Percentiles rank a stretch among this genome's conserved stretches.
Evolutionary conservation across 1,140 invertebrate genomes (phyloP).

Genomic region (Scaptomyza graminum): DNA sequence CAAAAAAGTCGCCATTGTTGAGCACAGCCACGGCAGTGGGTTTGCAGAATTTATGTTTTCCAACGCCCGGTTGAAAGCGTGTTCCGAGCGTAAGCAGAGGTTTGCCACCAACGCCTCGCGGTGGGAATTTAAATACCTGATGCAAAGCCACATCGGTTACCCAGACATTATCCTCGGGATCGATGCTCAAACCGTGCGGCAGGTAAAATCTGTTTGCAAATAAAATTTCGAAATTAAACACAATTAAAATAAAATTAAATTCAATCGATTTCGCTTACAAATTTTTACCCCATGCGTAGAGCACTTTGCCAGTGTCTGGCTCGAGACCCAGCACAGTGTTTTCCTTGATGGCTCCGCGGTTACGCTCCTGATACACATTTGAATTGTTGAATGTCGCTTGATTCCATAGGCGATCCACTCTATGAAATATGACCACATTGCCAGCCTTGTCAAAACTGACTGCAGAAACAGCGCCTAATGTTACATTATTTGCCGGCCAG

Average conservation of each 20-base stretch:
- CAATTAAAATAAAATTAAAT: not conserved
- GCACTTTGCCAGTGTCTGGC: conserved; percentile 87
- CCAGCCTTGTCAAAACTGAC: conserved; percentile 90
- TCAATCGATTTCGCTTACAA: conserved; percentile 85
- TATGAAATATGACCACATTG: conserved; percentile 93
- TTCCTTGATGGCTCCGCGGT: conserved; percentile 88
- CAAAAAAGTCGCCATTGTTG: conserved; percentile 93
- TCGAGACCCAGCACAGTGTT: conserved; percentile 91
- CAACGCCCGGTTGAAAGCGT: conserved; percentile 91
- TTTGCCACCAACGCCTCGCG: conserved; percentile 75
- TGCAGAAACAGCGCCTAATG: conserved; percentile 91
- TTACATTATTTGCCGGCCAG: conserved; percentile 85
- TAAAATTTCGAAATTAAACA: not conserved
- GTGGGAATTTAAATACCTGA: conserved; percentile 93
- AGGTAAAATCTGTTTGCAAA: conserved; percentile 91
- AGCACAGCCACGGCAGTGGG: conserved; percentile 95
- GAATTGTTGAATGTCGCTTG: conserved; percentile 86
- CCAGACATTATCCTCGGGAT: conserved; percentile 92
- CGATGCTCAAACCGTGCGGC: conserved; percentile 96
- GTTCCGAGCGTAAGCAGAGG: conserved; percentile 85
- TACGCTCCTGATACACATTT: conserved; percentile 86
- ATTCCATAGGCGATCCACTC: conserved; percentile 90
- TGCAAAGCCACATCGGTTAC: conserved; percentile 96
- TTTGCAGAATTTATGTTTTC: conserved; percentile 94
- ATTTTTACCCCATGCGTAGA: conserved; percentile 91